Percentiles rank a stretch among this genome's conserved stretches.
Conservation (phyloP, 2,888 invertebrate species). For the Chalcis sispes region DNA sequence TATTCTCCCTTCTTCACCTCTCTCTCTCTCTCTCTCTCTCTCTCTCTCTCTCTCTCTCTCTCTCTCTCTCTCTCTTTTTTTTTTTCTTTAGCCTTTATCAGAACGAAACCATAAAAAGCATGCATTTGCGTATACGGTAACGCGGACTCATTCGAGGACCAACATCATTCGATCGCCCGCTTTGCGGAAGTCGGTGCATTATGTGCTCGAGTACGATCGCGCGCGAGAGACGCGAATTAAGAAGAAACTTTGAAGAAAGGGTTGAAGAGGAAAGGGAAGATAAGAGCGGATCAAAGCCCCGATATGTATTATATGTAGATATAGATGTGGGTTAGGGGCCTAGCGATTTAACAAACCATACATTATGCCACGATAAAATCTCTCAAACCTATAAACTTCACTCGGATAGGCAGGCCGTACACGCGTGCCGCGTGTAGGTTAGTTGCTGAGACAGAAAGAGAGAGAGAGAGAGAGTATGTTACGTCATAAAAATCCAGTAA, state of each 20-base stretch:
- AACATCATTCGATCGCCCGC: constrained; percentile 60
- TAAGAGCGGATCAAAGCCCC: neutral
- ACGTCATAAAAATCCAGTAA: constrained; percentile 76
- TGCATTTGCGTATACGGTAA: no score
- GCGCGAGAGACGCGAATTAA: constrained; percentile 49
- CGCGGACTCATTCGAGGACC: no score
- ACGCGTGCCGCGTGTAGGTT: no score
- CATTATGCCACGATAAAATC: constrained; percentile 75
- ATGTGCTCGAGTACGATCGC: constrained; percentile 32
- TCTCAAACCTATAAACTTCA: constrained; percentile 74
- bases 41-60: no score
- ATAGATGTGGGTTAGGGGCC: constrained; percentile 16
- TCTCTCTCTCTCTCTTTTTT: no score
- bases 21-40: no score
- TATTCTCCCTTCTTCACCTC: no score
- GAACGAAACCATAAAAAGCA: no score
- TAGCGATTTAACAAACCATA: constrained; percentile 75
- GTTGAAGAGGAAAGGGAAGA: neutral
- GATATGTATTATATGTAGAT: no score
- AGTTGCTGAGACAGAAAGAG: no score
- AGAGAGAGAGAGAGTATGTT: constrained; percentile 67
- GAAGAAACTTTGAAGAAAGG: constrained; percentile 34
- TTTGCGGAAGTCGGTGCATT: constrained; percentile 61
- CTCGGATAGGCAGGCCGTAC: constrained; percentile 68
- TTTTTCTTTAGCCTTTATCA: no score